Evolutionary conservation across 2,113 vertebrate species (phyloP).

Genomic region (Oenanthe oenanthe): DNA sequence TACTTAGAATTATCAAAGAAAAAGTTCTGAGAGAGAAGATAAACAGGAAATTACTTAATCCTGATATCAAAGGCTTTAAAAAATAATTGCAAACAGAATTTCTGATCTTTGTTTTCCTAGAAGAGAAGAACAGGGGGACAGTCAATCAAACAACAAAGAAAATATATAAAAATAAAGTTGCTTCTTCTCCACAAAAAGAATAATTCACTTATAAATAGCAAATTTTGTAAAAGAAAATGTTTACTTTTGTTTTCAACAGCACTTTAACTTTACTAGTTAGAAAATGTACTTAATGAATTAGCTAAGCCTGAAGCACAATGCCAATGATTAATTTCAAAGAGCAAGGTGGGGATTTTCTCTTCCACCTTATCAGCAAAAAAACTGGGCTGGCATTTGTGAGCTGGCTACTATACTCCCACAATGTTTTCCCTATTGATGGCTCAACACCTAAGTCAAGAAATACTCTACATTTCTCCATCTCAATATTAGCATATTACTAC

Average conservation of each 20-base stretch:
- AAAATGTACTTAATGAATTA: not conserved
- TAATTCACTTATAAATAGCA: not conserved
- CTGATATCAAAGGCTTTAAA: not conserved
- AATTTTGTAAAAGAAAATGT: not conserved
- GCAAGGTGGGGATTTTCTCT: not conserved
- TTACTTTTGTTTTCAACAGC: not conserved
- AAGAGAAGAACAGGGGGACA: not conserved
- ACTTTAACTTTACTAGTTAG: not conserved
- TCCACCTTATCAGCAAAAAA: not conserved
- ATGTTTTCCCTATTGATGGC: not conserved
- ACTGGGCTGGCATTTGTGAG: not conserved
- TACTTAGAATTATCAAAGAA: not conserved
- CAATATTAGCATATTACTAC: not conserved
- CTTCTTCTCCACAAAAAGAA: not conserved
- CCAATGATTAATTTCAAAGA: not conserved
- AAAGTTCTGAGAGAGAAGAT: not conserved
- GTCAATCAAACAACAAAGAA: not conserved
- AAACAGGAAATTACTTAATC: not conserved
- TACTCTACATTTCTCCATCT: not conserved
- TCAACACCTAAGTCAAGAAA: not conserved
- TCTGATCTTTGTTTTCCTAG: not conserved
- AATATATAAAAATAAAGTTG: not conserved
- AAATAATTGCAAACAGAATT: not conserved
- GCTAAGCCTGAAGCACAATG: not conserved
- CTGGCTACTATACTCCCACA: not conserved